Conservation (phyloP, 2,113 vertebrate species). For the Scytalopus superciliaris region DNA sequence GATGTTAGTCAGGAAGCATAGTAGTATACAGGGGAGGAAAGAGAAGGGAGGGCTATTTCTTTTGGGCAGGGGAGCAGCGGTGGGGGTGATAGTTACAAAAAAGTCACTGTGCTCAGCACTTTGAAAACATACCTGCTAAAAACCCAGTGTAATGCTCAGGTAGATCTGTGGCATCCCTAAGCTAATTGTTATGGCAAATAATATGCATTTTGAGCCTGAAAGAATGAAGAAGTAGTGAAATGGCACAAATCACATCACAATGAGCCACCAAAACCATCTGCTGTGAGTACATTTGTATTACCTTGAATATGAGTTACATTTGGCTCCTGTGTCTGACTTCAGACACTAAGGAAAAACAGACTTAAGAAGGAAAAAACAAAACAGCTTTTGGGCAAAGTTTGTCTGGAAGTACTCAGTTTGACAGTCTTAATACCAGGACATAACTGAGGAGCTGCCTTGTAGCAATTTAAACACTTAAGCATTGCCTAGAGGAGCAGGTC, state of each 20-base stretch:
- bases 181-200: neutral
- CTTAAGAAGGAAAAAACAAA: neutral
- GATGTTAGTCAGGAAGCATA: neutral
- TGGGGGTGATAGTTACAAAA: neutral
- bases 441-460: neutral
- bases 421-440: neutral
- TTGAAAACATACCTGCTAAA: neutral
- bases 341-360: neutral
- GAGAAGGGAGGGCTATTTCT: neutral
- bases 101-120: neutral
- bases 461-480: neutral
- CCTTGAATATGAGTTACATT: neutral
- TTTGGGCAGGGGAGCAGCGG: accelerated
- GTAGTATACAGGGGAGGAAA: neutral
- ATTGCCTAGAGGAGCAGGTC: neutral
- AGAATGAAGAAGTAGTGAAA: neutral
- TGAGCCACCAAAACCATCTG: neutral
- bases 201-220: neutral
- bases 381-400: neutral
- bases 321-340: neutral
- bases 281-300: neutral
- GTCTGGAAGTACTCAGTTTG: neutral
- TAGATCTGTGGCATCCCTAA: neutral
- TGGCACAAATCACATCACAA: neutral
- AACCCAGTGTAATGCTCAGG: neutral